Base-by-base conservation (phyloP, 2,113 vertebrate genomes). In the Aegotheles bennettii region DNA sequence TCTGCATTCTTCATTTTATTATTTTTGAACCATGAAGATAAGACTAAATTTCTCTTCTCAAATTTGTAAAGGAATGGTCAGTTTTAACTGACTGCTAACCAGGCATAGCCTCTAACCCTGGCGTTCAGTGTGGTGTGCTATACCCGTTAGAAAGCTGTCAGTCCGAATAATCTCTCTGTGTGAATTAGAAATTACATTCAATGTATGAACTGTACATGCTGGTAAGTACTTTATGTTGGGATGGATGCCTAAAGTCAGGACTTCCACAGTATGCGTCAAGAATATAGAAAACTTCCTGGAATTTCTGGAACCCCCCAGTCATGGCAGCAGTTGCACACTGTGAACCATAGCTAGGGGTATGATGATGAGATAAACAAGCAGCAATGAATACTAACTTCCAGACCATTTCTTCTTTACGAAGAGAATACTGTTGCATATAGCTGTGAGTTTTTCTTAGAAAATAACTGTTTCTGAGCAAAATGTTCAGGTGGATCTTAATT, bases 251-350 rank as follows among this genome's bases (percentile, higher is more conserved):
- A 73, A 87, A 93, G 60, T 60, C 48, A 60, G 82, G 79, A 80
- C 56, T 81, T 81, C 35, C 35, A 74, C 21, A 71, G 20, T 61
- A 50, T 75, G 45, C 94, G 88, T 92, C 61, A 74, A 82, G 59
- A 85, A 40, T 23, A 71, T 50, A 95, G 88, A 88, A 93, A 81
- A 75, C 45, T 74, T 87, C 45, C 70, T 86, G 76, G 85, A 78
- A 92, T 85, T 97, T 96, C 90, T 96, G 92, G 90, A 93, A 76
- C 95, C 53, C 59, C 60, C 8, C 77, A 56, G 76, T 87, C 61
- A 35, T 10, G 40, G 89, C 69, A 96, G 79, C 71, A 84, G 60
- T 57, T 96, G 42, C 89, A 94, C 90, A 76, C 51, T 24, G 9
- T 57, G 81, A 84, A 75, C 53, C n/a, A 16, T 53, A 75, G 70